Evolutionary conservation across 2,797 vertebrate species (phyloP).

Genomic region (Neosilurus hyrtlii): DNA sequence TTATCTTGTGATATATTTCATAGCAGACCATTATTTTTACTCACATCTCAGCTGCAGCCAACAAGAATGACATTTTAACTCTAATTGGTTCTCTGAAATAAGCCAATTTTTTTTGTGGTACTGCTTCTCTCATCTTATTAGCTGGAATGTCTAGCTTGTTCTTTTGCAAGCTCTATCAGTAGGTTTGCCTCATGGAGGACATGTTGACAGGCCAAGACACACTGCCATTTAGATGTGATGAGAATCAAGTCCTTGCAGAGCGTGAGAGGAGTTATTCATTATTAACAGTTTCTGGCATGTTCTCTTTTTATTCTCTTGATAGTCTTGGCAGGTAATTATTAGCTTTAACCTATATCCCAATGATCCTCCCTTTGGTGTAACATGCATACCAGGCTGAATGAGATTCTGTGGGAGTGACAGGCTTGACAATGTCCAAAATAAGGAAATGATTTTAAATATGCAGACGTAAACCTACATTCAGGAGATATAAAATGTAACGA

Average conservation of each 20-base stretch:
- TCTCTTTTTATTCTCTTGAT: slow-evolving; percentile 5
- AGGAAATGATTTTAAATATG: not conserved
- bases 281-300: slow-evolving; percentile 43
- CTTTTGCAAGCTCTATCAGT: not conserved
- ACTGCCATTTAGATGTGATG: slow-evolving; percentile 25
- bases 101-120: not conserved
- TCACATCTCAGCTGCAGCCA: slow-evolving; percentile 4
- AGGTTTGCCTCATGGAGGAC: not conserved
- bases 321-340: slow-evolving; percentile 25
- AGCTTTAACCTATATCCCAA: slow-evolving; percentile 3
- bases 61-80: slow-evolving; percentile 23
- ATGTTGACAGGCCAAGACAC: slow-evolving; percentile 17
- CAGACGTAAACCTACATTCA: not conserved
- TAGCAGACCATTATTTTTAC: slow-evolving; percentile 3
- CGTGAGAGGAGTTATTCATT: slow-evolving; percentile 27
- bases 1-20: slow-evolving; percentile 10
- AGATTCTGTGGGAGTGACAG: slow-evolving; percentile 18
- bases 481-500: not conserved
- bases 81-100: slow-evolving; percentile 32
- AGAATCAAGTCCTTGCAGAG: slow-evolving; percentile 27
- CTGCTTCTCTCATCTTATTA: slow-evolving; percentile 23
- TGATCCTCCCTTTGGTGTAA: slow-evolving; percentile 13
- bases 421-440: slow-evolving; percentile 20
- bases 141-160: slow-evolving; percentile 6
- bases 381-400: slow-evolving; percentile 20